Conservation (phyloP, 2,888 invertebrate genomes). For the Acholoe squamosa region DNA sequence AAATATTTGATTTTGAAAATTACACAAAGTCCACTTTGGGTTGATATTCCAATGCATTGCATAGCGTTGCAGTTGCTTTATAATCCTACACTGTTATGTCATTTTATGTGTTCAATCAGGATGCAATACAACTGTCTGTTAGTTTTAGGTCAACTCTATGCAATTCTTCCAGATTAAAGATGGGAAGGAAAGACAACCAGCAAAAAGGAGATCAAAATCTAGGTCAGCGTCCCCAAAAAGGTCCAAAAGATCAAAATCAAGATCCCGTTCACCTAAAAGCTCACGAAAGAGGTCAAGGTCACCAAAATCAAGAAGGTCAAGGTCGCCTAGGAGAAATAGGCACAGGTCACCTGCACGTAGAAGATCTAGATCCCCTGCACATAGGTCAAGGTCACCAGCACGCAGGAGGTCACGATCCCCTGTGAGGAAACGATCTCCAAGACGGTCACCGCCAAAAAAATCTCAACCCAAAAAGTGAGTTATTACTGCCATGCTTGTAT, state of each 20-base stretch:
- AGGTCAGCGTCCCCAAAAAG: slow-evolving; percentile 64
- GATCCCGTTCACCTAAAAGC: not conserved
- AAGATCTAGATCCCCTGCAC: slow-evolving; percentile 40
- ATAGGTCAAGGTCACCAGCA: slow-evolving; percentile 30
- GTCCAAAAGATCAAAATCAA: slow-evolving; percentile 58
- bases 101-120: too few species aligned
- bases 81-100: too few species aligned
- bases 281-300: slow-evolving; percentile 63
- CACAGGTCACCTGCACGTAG: slow-evolving; percentile 42
- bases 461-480: slow-evolving; percentile 54
- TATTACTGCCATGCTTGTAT: too few species aligned
- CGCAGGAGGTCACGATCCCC: slow-evolving; percentile 51
- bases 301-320: slow-evolving; percentile 65
- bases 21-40: too few species aligned
- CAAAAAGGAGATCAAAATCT: slow-evolving; percentile 54
- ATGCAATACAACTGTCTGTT: too few species aligned
- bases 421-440: not conserved
- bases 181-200: not conserved
- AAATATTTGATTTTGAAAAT: too few species aligned
- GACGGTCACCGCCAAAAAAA: not conserved
- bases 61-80: too few species aligned
- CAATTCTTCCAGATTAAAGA: slow-evolving; percentile 26
- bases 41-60: too few species aligned
- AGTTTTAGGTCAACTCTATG: not conserved
- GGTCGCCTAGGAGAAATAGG: slow-evolving; percentile 78